phyloP scores from a whole-genome alignment of 2,797 vertebrate genomes.

The Diplodus puntazzo region DNA sequence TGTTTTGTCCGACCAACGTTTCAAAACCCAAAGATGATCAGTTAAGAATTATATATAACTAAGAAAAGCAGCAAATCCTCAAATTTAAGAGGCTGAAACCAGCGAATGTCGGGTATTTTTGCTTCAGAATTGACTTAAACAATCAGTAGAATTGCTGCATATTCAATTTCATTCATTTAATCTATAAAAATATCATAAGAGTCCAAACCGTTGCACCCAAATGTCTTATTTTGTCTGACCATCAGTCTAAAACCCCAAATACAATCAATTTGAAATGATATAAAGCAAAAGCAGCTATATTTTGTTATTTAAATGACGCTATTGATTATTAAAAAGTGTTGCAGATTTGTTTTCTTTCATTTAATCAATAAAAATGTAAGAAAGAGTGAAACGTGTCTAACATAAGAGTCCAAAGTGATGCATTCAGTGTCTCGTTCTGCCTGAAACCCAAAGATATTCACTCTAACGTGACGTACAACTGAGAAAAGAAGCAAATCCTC shows the following conservation, averaged over 20 bases:
- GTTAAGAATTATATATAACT: no score
- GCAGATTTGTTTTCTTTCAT: no score
- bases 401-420: background rate
- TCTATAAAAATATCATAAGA: background rate
- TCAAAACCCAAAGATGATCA: no score
- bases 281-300: background rate
- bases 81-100: no score
- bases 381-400: no score
- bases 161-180: background rate
- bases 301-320: background rate
- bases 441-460: background rate
- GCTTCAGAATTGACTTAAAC: no score
- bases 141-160: no score
- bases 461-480: background rate
- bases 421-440: background rate
- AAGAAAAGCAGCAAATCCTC: no score
- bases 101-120: no score
- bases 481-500: background rate
- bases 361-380: no score
- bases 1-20: background rate
- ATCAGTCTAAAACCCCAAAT: no score
- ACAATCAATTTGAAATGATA: background rate
- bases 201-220: background rate
- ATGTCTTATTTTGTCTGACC: no score
- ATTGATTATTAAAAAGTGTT: background rate